A percentile compares a stretch with the other conserved stretches of the same genome.
Conservation (phyloP, 2,888 invertebrate genomes). For the Acronicta aceris region DNA sequence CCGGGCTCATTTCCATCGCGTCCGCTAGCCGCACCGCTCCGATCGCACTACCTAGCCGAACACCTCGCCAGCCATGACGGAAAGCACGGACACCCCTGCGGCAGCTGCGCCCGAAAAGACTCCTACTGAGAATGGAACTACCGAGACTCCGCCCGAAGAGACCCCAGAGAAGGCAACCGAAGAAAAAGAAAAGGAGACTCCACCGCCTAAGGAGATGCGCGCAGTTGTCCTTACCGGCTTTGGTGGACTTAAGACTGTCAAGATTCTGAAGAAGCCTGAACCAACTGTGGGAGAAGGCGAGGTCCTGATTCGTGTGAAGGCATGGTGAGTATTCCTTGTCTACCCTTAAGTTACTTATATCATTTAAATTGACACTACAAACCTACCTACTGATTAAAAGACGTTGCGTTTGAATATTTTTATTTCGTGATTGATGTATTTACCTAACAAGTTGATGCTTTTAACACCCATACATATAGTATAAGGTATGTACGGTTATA, state of each 20-base stretch:
- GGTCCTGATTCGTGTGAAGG: slow-evolving; percentile 94
- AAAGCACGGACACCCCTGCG: slow-evolving; percentile 86
- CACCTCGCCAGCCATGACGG: slow-evolving; percentile 79
- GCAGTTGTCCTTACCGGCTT: slow-evolving; percentile 95
- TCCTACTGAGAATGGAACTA: slow-evolving; percentile 86
- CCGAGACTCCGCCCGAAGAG: slow-evolving; percentile 85
- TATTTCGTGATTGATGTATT: slow-evolving; percentile 8
- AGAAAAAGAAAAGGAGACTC: slow-evolving; percentile 85
- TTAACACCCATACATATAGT: slow-evolving; percentile 2
- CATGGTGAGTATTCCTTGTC: slow-evolving; percentile 92
- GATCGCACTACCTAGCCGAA: slow-evolving; percentile 63
- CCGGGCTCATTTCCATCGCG: slow-evolving; percentile 81
- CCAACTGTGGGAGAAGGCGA: slow-evolving; percentile 92
- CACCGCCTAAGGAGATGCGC: slow-evolving; percentile 94
- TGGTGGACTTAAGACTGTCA: slow-evolving; percentile 95
- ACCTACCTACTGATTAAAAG: slow-evolving; percentile 12
- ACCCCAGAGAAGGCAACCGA: slow-evolving; percentile 88
- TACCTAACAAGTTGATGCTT: slow-evolving; percentile 11
- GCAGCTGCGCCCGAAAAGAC: slow-evolving; percentile 89
- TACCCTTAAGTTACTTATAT: slow-evolving; percentile 30
- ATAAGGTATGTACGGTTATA: not conserved
- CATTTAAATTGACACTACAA: not conserved
- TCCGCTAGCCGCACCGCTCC: slow-evolving; percentile 76
- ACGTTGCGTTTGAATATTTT: slow-evolving; percentile 45
- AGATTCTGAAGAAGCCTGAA: slow-evolving; percentile 94